These are phyloP conservation scores for Catocala sponsa DNA, from an alignment of 2,888 invertebrate species.

Conservation along the genomic window DNA sequence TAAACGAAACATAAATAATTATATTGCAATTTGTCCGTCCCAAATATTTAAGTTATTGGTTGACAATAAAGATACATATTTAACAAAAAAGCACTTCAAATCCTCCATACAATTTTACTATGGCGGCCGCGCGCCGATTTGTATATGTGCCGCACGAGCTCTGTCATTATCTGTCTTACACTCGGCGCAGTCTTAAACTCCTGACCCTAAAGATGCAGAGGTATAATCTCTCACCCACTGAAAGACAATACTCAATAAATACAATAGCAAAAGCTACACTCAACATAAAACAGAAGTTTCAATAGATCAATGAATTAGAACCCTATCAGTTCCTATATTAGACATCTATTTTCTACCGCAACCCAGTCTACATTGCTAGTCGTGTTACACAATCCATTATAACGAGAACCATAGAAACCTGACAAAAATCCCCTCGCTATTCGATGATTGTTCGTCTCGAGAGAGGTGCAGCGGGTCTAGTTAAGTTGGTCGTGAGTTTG, in stretches of 20 bases:
- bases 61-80: too few species aligned
- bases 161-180: too few species aligned
- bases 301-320: constrained; percentile 54
- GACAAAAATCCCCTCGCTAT: constrained; percentile 1
- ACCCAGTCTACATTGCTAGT: constrained; percentile 30
- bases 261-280: neutral
- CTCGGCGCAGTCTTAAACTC: too few species aligned
- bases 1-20: too few species aligned
- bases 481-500: constrained; percentile 59
- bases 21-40: too few species aligned
- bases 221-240: too few species aligned
- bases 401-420: constrained; percentile 12
- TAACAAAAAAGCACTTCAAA: too few species aligned
- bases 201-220: too few species aligned
- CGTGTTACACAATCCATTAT: constrained; percentile 24
- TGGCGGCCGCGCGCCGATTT: too few species aligned
- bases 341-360: constrained; percentile 46
- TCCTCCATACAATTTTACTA: too few species aligned
- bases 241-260: neutral
- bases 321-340: constrained; percentile 36
- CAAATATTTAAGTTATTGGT: too few species aligned
- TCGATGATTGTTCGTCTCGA: neutral
- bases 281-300: constrained; percentile 53
- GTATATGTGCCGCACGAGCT: too few species aligned
- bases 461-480: constrained; percentile 27